These are phyloP conservation scores for Ariopsis seemanni DNA, from an alignment of 2,113 vertebrate genomes.

Conservation along the genomic window DNA sequence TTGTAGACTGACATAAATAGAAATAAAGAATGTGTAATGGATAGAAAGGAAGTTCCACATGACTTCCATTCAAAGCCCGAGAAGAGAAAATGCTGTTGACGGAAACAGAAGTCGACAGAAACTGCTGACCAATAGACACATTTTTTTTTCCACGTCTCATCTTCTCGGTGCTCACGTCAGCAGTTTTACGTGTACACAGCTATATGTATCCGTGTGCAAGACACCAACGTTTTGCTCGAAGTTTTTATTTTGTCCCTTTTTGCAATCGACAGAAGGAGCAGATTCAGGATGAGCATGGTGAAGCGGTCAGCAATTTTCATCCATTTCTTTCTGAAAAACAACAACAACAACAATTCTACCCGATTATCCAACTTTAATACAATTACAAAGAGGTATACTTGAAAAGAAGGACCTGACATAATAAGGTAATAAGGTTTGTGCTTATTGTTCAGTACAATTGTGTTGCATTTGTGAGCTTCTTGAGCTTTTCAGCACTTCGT, in stretches of 20 bases:
- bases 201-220: constrained; percentile 46
- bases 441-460: too few species aligned
- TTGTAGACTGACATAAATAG: constrained; percentile 52
- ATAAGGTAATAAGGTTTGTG: not conserved
- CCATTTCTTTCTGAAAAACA: not conserved
- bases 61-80: constrained; percentile 54
- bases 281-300: not conserved
- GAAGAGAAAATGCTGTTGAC: constrained; percentile 67
- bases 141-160: not conserved
- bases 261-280: not conserved
- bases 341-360: not conserved
- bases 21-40: constrained; percentile 41
- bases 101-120: constrained; percentile 62
- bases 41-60: constrained; percentile 4
- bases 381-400: not conserved
- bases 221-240: constrained; percentile 29
- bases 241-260: not conserved
- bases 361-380: not conserved
- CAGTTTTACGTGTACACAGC: constrained; percentile 57
- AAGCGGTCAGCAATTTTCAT: not conserved
- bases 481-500: too few species aligned
- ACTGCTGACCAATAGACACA: constrained; percentile 64
- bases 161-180: constrained; percentile 50
- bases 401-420: not conserved
- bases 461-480: not conserved